These are phyloP conservation scores for Gorsachius magnificus DNA, from an alignment of 2,797 vertebrate genomes.

Conservation along the genomic window DNA sequence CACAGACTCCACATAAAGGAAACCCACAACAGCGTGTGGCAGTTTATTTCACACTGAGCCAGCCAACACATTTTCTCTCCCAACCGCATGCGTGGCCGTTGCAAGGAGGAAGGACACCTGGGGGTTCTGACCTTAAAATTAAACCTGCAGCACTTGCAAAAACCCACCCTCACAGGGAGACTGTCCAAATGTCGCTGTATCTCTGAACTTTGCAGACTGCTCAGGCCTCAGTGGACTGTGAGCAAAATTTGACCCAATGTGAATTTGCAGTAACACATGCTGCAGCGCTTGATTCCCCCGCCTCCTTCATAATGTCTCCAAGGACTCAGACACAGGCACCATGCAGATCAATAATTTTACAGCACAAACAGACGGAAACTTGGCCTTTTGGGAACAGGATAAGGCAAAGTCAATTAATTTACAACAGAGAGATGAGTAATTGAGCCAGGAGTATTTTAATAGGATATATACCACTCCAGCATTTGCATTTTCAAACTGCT, in stretches of 20 bases:
- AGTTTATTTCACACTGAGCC: constrained; percentile 20
- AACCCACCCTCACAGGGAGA: background rate
- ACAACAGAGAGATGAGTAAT: constrained; percentile 16
- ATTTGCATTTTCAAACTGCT: constrained; percentile 23
- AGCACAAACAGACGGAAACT: background rate
- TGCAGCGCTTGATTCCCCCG: background rate
- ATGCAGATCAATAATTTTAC: constrained; percentile 27
- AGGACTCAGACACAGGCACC: background rate
- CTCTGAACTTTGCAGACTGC: background rate
- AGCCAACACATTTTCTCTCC: constrained; percentile 37
- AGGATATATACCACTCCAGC: background rate
- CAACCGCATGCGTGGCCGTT: background rate
- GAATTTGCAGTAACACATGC: background rate
- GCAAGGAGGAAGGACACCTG: constrained; percentile 67
- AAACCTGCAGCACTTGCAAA: constrained; percentile 2
- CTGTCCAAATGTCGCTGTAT: background rate
- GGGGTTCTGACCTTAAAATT: constrained; percentile 57
- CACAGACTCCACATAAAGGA: constrained; percentile 51
- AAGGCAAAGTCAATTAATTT: constrained; percentile 33
- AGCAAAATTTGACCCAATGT: background rate
- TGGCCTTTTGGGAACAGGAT: constrained; percentile 12
- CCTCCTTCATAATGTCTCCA: background rate
- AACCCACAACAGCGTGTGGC: constrained; percentile 49
- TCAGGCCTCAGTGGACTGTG: background rate
- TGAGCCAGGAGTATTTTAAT: constrained; percentile 27